Evolutionary conservation across 2,113 vertebrate species (phyloP).

Genomic region (Sturnus vulgaris): DNA sequence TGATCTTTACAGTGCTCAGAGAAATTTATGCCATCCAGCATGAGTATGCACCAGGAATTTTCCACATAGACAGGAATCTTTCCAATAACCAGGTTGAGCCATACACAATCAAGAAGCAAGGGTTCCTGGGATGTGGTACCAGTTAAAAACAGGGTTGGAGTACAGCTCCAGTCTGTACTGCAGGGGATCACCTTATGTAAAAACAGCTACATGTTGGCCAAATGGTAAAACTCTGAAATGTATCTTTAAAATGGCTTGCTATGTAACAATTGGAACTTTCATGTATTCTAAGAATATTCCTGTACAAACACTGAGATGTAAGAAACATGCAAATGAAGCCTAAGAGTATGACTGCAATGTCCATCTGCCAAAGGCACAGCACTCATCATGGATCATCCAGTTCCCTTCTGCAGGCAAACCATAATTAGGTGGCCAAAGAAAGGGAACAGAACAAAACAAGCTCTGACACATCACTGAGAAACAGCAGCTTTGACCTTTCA

Average conservation of each 20-base stretch:
- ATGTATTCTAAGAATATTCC: neutral
- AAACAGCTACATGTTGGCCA: neutral
- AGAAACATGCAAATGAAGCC: neutral
- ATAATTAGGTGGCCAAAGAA: neutral
- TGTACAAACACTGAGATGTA: neutral
- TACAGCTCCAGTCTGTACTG: neutral
- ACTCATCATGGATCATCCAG: neutral
- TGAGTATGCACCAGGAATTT: neutral
- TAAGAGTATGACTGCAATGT: neutral
- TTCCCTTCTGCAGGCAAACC: neutral
- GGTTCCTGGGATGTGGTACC: neutral
- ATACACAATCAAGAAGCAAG: neutral
- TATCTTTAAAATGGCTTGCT: neutral
- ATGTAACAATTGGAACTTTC: neutral
- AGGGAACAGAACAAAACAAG: slow-evolving; percentile 13
- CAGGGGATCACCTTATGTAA: neutral
- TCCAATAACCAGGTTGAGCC: neutral
- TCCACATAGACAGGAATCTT: neutral
- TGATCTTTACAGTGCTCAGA: neutral
- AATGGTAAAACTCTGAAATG: neutral
- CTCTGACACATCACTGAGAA: neutral
- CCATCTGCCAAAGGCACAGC: neutral
- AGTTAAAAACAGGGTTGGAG: neutral
- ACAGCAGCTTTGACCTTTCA: slow-evolving; percentile 6
- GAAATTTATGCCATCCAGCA: neutral